A percentile compares a stretch with the other conserved stretches of the same genome.
Evolutionary conservation across 2,888 invertebrate genomes (phyloP).

Genomic region (Zaprionus bogoriensis): DNA sequence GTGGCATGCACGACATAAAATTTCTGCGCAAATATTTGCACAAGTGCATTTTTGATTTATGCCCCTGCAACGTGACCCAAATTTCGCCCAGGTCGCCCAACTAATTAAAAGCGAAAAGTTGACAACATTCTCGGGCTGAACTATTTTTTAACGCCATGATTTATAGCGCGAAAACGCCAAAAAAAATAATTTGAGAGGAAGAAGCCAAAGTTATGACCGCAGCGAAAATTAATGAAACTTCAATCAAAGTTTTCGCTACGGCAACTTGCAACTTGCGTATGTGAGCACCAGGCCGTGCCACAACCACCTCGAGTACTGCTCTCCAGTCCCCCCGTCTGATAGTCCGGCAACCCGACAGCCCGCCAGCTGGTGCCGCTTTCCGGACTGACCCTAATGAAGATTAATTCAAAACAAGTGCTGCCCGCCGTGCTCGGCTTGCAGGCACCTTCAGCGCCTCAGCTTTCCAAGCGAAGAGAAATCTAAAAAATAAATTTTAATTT

Average conservation of each 20-base stretch:
- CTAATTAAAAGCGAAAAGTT: constrained; percentile 76
- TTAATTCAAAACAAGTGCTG: constrained; percentile 68
- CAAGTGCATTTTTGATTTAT: constrained; percentile 68
- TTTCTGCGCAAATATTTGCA: constrained; percentile 60
- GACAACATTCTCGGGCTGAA: constrained; percentile 65
- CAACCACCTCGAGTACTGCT: too few species aligned
- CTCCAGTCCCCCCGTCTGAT: too few species aligned
- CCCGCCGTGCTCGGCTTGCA: background rate
- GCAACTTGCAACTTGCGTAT: constrained; percentile 17
- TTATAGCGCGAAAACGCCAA: constrained; percentile 50
- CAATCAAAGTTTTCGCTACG: constrained; percentile 64
- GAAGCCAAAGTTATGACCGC: constrained; percentile 60
- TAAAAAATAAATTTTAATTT: constrained; percentile 21
- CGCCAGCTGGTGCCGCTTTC: constrained; percentile 35
- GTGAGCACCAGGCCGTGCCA: too few species aligned
- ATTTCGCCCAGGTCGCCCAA: constrained; percentile 53
- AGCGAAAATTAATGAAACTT: constrained; percentile 70
- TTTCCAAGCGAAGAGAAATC: background rate
- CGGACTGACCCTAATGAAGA: constrained; percentile 69
- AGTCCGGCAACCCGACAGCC: too few species aligned
- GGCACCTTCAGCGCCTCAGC: too few species aligned
- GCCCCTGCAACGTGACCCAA: constrained; percentile 60
- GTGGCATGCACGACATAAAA: constrained; percentile 42
- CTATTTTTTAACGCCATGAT: constrained; percentile 46
- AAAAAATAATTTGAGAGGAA: constrained; percentile 22